Base-by-base conservation (phyloP, 2,888 invertebrate genomes). In the Cheilosia grossa region DNA sequence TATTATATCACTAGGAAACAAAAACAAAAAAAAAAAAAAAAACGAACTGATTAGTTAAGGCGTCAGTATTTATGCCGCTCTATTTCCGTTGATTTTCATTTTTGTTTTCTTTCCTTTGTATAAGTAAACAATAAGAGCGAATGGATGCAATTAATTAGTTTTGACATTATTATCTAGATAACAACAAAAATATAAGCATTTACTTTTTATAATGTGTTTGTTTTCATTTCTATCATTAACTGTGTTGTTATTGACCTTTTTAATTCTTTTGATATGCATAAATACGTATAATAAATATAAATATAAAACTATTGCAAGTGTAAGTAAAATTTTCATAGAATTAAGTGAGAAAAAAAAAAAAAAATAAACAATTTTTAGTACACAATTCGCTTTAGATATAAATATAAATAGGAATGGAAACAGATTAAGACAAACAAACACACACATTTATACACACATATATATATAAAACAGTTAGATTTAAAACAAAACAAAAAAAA, bases 1-100 rank as follows among this genome's bases (percentile, higher is more conserved):
- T 59, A 81, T 80, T 85, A 73, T 54, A 72, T 72, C 44, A 54
- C 61, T 37, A 75, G 15, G 15, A 67, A 27, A 27, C 27, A 21
- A 21, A 27, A 42, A n/a, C n/a, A n/a, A 24, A 21, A 56, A 61
- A 56, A 21, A 53, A 77, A 66, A 53, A 54, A 54, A 59, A 79
- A 75, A 81, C 69, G 72, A 81, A 81, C 85, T 81, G 75, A 85
- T 75, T 81, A 75, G 79, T 69, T 83, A 69, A 79, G 79, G 61
- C 73, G 49, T 79, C 82, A 63, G 69, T 64, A 83, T 70, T 74
- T 69, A 64, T 74, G 69, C 63, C 59, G 61, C 37, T 73, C 54
- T 78, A 56, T 72, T 78, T 74, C 69, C 63, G 44, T 80, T 70
- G 42, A 53, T 51, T 69, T 53, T 58, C 2, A 13, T 10, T 27